These are phyloP conservation scores for Tigriopus japonicus DNA, from an alignment of 1,140 invertebrate genomes.

Conservation along the genomic window DNA sequence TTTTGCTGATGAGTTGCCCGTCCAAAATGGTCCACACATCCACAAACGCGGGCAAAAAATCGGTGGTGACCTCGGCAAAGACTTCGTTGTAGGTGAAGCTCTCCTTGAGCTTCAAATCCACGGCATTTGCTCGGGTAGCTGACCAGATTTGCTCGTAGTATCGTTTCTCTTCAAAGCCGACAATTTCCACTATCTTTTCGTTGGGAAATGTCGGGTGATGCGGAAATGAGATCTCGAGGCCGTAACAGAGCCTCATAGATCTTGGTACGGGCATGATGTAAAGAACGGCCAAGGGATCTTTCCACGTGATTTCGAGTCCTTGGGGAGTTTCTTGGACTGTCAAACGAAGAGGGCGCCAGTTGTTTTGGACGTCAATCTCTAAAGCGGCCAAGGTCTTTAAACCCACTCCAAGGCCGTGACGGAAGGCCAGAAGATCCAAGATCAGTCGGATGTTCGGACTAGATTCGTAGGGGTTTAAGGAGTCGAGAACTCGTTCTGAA, in stretches of 20 bases:
- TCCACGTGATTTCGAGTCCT: not conserved
- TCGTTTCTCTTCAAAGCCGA: slow-evolving; percentile 3
- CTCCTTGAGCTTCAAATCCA: not conserved
- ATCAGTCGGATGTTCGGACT: slow-evolving; percentile 4
- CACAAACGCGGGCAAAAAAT: not conserved
- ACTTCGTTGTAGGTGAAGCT: not conserved
- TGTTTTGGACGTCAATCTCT: slow-evolving; percentile 10
- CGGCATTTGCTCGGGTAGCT: not conserved
- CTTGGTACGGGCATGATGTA: not conserved
- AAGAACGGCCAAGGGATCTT: slow-evolving; percentile 6
- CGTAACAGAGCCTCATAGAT: not conserved
- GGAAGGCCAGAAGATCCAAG: slow-evolving; percentile 7
- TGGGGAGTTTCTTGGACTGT: not conserved
- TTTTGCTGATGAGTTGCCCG: not conserved
- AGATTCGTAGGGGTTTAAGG: not conserved
- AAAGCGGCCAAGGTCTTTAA: not conserved
- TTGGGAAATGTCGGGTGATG: not conserved
- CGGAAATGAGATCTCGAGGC: not conserved
- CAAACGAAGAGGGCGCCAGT: slow-evolving; percentile 3
- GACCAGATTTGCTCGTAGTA: slow-evolving; percentile 3
- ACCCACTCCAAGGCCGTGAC: slow-evolving; percentile 4
- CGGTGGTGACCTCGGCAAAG: not conserved
- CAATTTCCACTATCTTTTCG: slow-evolving; percentile 3
- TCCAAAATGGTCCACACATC: slow-evolving; percentile 4
- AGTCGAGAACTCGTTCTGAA: not conserved